phyloP scores from a whole-genome alignment of 2,113 vertebrate genomes.

The Stigmatopora nigra region DNA sequence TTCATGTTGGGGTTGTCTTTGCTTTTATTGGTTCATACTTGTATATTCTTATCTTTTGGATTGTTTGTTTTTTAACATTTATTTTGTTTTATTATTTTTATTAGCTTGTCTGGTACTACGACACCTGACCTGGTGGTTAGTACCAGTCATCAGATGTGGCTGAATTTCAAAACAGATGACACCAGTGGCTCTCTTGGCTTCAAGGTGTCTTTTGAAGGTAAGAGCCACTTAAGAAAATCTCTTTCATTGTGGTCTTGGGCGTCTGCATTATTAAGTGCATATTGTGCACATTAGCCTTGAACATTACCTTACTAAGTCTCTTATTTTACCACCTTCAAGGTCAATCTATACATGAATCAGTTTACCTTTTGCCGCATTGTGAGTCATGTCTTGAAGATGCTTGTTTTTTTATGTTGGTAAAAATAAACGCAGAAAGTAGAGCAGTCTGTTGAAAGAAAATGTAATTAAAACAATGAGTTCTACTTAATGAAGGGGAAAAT shows the following conservation, averaged over 20 bases:
- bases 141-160: constrained; percentile 98
- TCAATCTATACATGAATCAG: constrained; percentile 13
- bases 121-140: constrained; percentile 97
- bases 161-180: constrained; percentile 94
- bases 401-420: constrained; percentile 53
- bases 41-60: neutral
- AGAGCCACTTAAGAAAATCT: neutral
- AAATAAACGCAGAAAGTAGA: constrained; percentile 62
- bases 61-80: neutral
- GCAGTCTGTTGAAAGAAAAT: constrained; percentile 47
- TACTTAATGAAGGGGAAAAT: constrained; percentile 65
- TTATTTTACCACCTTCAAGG: neutral
- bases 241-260: neutral
- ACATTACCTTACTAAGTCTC: neutral
- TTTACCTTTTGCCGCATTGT: constrained; percentile 33
- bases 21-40: constrained; percentile 9
- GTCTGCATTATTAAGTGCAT: neutral
- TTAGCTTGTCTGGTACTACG: constrained; percentile 85
- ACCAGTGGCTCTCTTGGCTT: constrained; percentile 91
- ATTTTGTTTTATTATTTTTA: neutral
- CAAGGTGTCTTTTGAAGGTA: constrained; percentile 95
- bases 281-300: neutral
- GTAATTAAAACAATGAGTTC: constrained; percentile 69
- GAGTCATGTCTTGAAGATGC: constrained; percentile 40
- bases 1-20: constrained; percentile 5